Evolutionary conservation across 2,888 invertebrate species (phyloP), one percentile per base, ranked within the genome.

Genomic region (Lacanobia oleracea): DNA sequence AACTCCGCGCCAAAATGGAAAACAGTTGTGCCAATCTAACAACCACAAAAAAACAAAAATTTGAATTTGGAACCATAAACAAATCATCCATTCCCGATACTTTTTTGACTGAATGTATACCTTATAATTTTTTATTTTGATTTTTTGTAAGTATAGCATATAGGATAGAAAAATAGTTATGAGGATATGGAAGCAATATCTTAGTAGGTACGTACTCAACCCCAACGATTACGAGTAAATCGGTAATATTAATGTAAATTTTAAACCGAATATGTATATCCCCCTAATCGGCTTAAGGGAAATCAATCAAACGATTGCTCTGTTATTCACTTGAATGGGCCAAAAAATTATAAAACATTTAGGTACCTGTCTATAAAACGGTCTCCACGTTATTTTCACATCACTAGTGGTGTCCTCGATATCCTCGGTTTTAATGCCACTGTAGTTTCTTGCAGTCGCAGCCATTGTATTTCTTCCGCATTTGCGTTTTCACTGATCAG

Each of bases 341-440:
- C 6, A 21, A 40, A 59, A 59, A 57, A 62, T 12, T 48, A 54
- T 40, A 50, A 23, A 51, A 64, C 1, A 27, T 43, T 45, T 72
- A 33, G 5, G 33, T 63, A 88, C 88, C 79, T 88, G 88, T 85
- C 88, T 85, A 5, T 82, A 69, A 77, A 88, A 85, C 43, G 81
- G 79, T 27, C 14, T 84, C 84, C 86, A 79, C 8, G 82, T 67
- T 23, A 66, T 62, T 57, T 72, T 80, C 21, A n/a, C 65, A 16
- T 57, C 56, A 18, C 23, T 65, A 12, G 67, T 21, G 10, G 60
- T 56, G 16, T 71, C 70, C 12, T 83, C 69, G 23, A 54, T 72
- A 23, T 84, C 79, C 45, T 75, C 68, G 23, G 40, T 62, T 40
- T 70, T 70, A 27, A 82, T 70, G 21, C 51, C 75, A 67, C 74